phyloP scores from a whole-genome alignment of 2,797 vertebrate genomes.

The Mycteria americana region DNA sequence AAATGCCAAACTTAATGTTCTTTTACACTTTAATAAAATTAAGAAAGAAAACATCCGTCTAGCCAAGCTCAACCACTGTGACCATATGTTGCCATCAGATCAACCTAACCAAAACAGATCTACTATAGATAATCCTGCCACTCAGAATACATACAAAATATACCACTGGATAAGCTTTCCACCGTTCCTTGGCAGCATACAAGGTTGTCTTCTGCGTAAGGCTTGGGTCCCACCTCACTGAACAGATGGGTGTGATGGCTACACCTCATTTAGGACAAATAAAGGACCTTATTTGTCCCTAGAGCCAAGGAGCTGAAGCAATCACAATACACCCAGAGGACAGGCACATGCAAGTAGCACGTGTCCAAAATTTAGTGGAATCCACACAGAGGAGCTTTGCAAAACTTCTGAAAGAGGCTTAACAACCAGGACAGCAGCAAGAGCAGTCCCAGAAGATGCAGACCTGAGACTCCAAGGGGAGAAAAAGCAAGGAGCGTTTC shows the following conservation, averaged over 20 bases:
- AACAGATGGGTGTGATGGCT: not conserved
- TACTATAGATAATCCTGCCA: not conserved
- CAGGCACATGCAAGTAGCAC: not conserved
- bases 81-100: not conserved
- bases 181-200: not conserved
- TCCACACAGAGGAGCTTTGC: not conserved
- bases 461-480: not conserved
- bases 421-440: not conserved
- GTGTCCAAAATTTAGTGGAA: not conserved
- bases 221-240: not conserved
- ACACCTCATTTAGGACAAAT: not conserved
- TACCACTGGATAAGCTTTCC: not conserved
- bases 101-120: not conserved
- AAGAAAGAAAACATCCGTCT: not conserved
- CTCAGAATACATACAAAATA: not conserved
- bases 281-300: not conserved
- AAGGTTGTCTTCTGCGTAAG: not conserved
- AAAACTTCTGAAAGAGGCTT: not conserved
- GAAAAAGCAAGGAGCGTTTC: not conserved
- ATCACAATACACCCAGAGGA: not conserved
- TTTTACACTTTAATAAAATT: constrained; percentile 21
- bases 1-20: constrained; percentile 27
- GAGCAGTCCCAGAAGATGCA: not conserved
- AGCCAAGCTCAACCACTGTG: not conserved
- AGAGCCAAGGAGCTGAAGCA: not conserved